Evolutionary conservation across 1,140 invertebrate genomes (phyloP).

Genomic region (Danaus plexippus): DNA sequence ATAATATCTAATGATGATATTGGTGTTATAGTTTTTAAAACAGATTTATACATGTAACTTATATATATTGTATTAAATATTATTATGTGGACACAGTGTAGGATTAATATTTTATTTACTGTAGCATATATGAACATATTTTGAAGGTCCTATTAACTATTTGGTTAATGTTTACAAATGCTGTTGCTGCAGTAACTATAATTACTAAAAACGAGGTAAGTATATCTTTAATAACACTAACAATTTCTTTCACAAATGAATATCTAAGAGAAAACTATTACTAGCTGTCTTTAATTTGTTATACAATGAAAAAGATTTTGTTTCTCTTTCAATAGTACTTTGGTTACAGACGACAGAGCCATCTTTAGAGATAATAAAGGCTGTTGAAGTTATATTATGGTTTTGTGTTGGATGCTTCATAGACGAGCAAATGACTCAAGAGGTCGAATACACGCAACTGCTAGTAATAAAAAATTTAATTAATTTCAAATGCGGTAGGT

Average conservation of each 20-base stretch:
- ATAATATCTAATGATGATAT: too few relatives aligned
- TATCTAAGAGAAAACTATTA: too few relatives aligned
- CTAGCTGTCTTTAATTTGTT: neutral
- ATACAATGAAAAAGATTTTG: conserved; percentile 4
- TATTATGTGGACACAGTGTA: too few relatives aligned
- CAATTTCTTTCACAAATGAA: neutral
- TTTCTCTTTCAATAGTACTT: neutral
- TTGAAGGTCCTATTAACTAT: conserved; percentile 47
- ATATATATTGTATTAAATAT: too few relatives aligned
- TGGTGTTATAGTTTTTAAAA: too few relatives aligned
- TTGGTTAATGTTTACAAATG: conserved; percentile 51
- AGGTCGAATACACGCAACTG: conserved; percentile 39
- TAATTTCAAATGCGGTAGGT: conserved; percentile 47
- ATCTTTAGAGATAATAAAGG: conserved; percentile 30
- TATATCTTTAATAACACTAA: neutral
- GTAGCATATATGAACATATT: neutral
- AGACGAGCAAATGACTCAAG: conserved; percentile 34
- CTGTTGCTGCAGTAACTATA: conserved; percentile 38
- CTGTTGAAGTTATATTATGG: conserved; percentile 35
- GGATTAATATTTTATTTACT: too few relatives aligned
- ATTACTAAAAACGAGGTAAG: conserved; percentile 36
- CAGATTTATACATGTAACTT: too few relatives aligned
- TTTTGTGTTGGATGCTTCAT: conserved; percentile 34
- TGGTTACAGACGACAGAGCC: conserved; percentile 30
- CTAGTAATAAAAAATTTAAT: conserved; percentile 49